Percentiles rank a stretch among this genome's conserved stretches.
These are phyloP conservation scores for Drosophila pseudoananassae DNA, from an alignment of 1,140 invertebrate genomes.

Conservation along the genomic window DNA sequence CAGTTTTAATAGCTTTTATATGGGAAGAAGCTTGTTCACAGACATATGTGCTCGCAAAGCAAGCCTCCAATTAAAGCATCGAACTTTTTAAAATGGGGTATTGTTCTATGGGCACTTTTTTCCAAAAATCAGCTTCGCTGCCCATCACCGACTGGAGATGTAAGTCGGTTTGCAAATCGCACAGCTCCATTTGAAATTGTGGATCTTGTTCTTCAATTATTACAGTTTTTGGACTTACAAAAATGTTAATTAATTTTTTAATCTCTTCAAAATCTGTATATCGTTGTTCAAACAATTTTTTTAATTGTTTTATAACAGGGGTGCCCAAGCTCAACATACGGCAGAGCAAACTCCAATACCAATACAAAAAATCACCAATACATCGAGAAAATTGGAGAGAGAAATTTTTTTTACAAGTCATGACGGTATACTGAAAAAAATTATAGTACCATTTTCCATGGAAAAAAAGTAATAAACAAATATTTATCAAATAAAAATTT, in stretches of 20 bases:
- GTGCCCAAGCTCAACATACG: too few species aligned
- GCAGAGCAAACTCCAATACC: too few species aligned
- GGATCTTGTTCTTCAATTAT: not conserved
- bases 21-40: too few species aligned
- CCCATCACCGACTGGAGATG: not conserved
- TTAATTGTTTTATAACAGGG: too few species aligned
- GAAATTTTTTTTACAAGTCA: too few species aligned
- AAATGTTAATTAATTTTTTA: constrained; percentile 1
- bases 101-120: not conserved
- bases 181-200: constrained; percentile 4
- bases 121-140: constrained; percentile 1
- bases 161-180: not conserved
- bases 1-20: not conserved
- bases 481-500: too few species aligned
- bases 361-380: too few species aligned
- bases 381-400: too few species aligned
- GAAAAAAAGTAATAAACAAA: too few species aligned
- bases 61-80: not conserved
- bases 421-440: too few species aligned
- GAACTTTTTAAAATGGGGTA: not conserved
- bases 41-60: not conserved
- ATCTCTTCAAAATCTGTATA: not conserved
- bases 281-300: not conserved
- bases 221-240: not conserved
- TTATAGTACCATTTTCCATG: too few species aligned